phyloP scores from a whole-genome alignment of 2,888 invertebrate genomes.

The Acronicta leporina region DNA sequence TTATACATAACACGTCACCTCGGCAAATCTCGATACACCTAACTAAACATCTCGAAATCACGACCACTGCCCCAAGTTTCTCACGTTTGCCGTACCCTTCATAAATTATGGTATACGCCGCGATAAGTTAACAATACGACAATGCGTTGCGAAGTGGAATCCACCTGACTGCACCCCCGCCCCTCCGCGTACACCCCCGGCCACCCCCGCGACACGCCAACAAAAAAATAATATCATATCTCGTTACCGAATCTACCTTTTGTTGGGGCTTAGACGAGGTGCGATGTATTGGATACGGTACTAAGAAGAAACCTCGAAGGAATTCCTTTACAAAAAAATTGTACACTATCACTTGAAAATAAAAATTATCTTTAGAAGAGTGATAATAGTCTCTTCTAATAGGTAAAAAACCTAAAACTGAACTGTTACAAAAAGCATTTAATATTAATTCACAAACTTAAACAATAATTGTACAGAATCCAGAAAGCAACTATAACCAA shows the following conservation, averaged over 20 bases:
- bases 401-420: too few relatives aligned
- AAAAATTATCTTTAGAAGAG: too few relatives aligned
- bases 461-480: too few relatives aligned
- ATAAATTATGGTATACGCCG: conserved; percentile 55
- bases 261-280: conserved; percentile 61
- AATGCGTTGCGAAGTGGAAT: conserved; percentile 69
- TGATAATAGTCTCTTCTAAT: too few relatives aligned
- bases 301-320: too few relatives aligned
- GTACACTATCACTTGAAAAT: too few relatives aligned
- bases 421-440: too few relatives aligned
- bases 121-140: conserved; percentile 61
- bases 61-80: conserved; percentile 33
- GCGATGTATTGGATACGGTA: conserved; percentile 65
- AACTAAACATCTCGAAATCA: conserved; percentile 43
- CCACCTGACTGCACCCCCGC: conserved; percentile 70
- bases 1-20: conserved; percentile 33
- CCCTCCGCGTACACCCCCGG: conserved; percentile 40
- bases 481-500: too few relatives aligned
- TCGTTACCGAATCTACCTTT: conserved; percentile 81
- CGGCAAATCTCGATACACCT: conserved; percentile 41
- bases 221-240: conserved; percentile 84
- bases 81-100: conserved; percentile 52
- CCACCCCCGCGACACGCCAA: conserved; percentile 49
- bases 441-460: too few relatives aligned
- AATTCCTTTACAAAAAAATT: too few relatives aligned